phyloP scores from a whole-genome alignment of 2,888 invertebrate genomes.

The Perdita meconis region DNA sequence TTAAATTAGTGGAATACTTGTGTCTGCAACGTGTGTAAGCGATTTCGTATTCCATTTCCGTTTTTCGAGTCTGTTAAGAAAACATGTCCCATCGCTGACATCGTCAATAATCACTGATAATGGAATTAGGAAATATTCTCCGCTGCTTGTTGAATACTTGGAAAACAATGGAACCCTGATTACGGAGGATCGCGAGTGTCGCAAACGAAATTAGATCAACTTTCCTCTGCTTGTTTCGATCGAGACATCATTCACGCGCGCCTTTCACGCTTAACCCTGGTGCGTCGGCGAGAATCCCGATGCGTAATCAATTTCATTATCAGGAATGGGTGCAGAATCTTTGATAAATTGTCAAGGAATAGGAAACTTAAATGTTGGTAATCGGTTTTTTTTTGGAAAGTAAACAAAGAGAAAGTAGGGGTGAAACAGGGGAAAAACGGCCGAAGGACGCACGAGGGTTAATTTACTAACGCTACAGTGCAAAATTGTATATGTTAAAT shows the following conservation, averaged over 20 bases:
- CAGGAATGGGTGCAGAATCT: too few species aligned
- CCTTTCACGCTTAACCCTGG: conserved; percentile 72
- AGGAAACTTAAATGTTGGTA: too few species aligned
- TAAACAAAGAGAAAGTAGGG: too few species aligned
- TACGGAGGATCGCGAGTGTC: not conserved
- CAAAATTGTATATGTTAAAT: conserved; percentile 58
- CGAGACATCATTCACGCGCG: conserved; percentile 43
- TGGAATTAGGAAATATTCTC: not conserved
- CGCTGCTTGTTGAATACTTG: not conserved
- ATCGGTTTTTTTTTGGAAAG: too few species aligned
- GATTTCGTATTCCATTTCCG: too few species aligned
- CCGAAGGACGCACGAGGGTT: too few species aligned
- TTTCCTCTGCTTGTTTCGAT: conserved; percentile 18
- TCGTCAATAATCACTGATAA: not conserved
- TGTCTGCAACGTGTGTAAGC: not conserved
- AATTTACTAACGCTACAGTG: conserved; percentile 81
- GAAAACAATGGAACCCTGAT: conserved; percentile 8
- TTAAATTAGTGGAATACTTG: conserved; percentile 11
- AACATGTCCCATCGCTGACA: not conserved
- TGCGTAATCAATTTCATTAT: too few species aligned
- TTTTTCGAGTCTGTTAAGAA: not conserved
- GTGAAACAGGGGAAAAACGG: too few species aligned
- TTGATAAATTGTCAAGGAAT: too few species aligned
- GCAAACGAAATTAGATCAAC: conserved; percentile 12
- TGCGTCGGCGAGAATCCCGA: too few species aligned